Conservation (phyloP, 2,797 vertebrate genomes). For the Lycodopsis pacificus region DNA sequence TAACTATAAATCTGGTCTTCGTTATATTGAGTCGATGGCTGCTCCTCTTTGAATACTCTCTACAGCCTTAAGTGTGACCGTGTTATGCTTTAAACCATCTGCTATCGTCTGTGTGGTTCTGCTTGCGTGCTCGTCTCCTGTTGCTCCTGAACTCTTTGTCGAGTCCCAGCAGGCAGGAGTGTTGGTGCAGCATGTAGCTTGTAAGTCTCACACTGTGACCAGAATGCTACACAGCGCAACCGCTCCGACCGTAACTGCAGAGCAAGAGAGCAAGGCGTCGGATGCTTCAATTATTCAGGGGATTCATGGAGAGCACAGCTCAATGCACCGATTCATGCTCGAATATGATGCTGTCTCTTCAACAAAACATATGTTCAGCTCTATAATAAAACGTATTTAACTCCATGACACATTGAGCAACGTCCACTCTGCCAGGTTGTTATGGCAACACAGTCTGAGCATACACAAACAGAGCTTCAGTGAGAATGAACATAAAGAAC, state of each 20-base stretch:
- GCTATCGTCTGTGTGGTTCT: neutral
- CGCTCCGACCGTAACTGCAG: conserved; percentile 34
- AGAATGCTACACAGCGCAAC: conserved; percentile 71
- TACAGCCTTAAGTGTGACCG: neutral
- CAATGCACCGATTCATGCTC: conserved; percentile 20
- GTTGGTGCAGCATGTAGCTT: conserved; percentile 55
- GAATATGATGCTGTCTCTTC: conserved; percentile 18
- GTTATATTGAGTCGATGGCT: neutral
- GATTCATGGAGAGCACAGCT: conserved; percentile 61
- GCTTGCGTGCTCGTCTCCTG: conserved; percentile 39
- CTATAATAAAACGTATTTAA: conserved; percentile 42
- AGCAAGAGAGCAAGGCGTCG: conserved; percentile 51
- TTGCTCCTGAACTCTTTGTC: conserved; percentile 50
- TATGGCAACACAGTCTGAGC: conserved; percentile 72
- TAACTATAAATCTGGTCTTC: neutral
- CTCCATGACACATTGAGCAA: conserved; percentile 64
- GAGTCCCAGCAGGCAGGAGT: conserved; percentile 61
- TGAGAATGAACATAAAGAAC: conserved; percentile 58
- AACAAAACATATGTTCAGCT: neutral
- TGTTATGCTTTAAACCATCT: neutral
- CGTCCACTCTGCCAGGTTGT: conserved; percentile 73
- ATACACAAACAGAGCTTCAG: conserved; percentile 64
- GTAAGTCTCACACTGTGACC: conserved; percentile 72
- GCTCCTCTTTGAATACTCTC: neutral
- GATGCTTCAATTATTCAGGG: conserved; percentile 27